Conservation (phyloP, 2,888 invertebrate genomes). For the Alviniconcha strummeri region DNA sequence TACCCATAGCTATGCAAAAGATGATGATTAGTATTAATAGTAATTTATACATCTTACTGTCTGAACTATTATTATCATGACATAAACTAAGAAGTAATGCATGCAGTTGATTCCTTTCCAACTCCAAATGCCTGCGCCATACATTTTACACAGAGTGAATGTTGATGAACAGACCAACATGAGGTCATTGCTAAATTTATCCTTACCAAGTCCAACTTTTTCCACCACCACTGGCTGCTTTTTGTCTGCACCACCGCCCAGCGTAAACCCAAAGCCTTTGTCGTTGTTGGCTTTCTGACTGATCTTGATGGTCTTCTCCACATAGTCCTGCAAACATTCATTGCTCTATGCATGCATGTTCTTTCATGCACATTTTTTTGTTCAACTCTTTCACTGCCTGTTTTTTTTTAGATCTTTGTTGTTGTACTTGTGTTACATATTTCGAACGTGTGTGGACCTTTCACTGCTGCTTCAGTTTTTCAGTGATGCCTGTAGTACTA, state of each 20-base stretch:
- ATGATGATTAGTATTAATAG: neutral
- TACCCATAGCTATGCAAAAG: no score
- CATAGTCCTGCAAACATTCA: slow-evolving; percentile 57
- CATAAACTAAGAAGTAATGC: no score
- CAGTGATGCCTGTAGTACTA: no score
- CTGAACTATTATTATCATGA: neutral
- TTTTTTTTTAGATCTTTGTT: no score
- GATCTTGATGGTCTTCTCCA: slow-evolving; percentile 68
- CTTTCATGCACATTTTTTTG: no score
- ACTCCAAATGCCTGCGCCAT: neutral
- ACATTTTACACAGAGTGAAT: neutral
- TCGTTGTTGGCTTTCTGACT: slow-evolving; percentile 64
- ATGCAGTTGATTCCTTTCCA: no score
- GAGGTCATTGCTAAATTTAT: neutral
- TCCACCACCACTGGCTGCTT: slow-evolving; percentile 65
- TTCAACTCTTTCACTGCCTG: no score
- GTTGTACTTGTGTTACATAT: no score
- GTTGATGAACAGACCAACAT: neutral
- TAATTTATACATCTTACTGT: neutral
- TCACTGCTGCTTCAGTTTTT: no score
- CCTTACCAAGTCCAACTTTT: slow-evolving; percentile 68
- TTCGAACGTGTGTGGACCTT: no score
- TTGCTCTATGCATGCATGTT: neutral
- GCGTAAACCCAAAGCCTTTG: slow-evolving; percentile 72
- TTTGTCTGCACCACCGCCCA: slow-evolving; percentile 66